These are phyloP conservation scores for Burhinus bistriatus DNA, from an alignment of 2,113 vertebrate genomes.

Conservation along the genomic window DNA sequence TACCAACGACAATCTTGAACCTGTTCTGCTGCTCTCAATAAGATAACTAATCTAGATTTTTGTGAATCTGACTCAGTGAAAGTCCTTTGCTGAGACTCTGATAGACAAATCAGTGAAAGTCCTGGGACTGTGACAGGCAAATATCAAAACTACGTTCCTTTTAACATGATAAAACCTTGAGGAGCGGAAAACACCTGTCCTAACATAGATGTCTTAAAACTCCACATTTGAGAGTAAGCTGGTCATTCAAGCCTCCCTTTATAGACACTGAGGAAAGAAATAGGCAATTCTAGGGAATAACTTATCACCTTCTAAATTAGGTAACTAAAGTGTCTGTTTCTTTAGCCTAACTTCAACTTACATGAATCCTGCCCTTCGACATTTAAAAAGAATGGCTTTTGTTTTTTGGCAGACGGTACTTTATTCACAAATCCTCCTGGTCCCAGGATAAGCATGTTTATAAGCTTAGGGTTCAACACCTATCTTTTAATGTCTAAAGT, in stretches of 20 bases:
- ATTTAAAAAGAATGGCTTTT: not conserved
- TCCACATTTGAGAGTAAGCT: not conserved
- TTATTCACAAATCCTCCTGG: not conserved
- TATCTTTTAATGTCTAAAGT: not conserved
- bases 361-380: not conserved
- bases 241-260: not conserved
- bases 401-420: not conserved
- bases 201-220: not conserved
- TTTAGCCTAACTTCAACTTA: not conserved
- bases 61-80: too few relatives aligned
- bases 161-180: not conserved
- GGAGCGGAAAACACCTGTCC: not conserved
- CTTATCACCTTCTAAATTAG: not conserved
- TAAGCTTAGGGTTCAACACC: not conserved
- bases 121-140: too few relatives aligned
- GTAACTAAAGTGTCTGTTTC: not conserved
- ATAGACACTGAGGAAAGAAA: not conserved
- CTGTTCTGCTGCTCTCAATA: too few relatives aligned
- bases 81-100: too few relatives aligned
- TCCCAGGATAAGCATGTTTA: not conserved
- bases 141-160: too few relatives aligned
- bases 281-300: not conserved
- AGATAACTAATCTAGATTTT: too few relatives aligned
- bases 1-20: too few relatives aligned
- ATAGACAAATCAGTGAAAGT: too few relatives aligned